phyloP scores from a whole-genome alignment of 2,113 vertebrate species.

The Pontoporia blainvillei region DNA sequence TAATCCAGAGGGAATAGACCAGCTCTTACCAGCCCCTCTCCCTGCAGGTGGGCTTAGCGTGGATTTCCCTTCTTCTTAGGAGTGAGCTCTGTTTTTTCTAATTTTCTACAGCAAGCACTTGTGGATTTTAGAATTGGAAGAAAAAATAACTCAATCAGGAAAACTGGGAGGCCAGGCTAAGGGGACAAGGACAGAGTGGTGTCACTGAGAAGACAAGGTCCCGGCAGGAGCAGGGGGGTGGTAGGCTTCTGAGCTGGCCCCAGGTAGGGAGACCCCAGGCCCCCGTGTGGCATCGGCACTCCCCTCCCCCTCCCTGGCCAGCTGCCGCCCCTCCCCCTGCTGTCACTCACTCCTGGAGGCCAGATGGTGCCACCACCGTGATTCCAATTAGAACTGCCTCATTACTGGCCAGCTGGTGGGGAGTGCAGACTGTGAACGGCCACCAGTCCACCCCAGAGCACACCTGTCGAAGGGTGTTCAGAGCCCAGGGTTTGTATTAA shows the following conservation, averaged over 20 bases:
- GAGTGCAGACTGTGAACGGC: background rate
- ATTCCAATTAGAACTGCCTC: background rate
- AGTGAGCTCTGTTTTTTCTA: background rate
- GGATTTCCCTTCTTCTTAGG: background rate
- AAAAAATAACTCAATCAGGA: background rate
- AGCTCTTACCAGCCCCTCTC: background rate
- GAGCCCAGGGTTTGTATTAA: background rate
- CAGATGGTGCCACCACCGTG: background rate
- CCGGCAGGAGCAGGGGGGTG: background rate
- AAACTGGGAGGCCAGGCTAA: background rate
- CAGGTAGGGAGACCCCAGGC: background rate
- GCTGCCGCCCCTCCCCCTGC: background rate
- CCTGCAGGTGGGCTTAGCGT: background rate
- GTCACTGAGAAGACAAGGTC: background rate
- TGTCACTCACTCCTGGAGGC: background rate
- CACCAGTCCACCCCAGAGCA: background rate
- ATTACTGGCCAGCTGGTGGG: background rate
- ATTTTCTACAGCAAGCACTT: background rate
- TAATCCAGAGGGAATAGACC: too few relatives aligned
- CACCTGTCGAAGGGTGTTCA: background rate
- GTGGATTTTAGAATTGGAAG: background rate
- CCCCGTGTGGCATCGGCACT: background rate
- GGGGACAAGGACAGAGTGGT: background rate
- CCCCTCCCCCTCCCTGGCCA: background rate
- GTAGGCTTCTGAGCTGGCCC: fast-evolving